A percentile compares a stretch with the other conserved stretches of the same genome.
Evolutionary conservation across 2,888 invertebrate species (phyloP).

Genomic region (Tiliacea citrago): DNA sequence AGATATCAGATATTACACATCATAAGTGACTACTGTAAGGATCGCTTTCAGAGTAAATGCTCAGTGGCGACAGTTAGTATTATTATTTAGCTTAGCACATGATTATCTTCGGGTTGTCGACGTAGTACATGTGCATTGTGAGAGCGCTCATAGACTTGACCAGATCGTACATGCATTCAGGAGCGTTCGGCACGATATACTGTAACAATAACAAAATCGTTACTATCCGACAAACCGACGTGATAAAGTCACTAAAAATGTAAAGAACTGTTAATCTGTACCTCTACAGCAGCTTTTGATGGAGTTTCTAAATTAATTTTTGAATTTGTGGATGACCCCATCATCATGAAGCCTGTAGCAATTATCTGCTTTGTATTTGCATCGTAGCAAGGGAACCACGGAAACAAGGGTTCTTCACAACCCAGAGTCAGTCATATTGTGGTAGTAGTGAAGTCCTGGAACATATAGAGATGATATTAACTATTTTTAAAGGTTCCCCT

Average conservation of each 20-base stretch:
- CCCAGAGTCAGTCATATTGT: background rate
- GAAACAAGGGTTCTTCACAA: background rate
- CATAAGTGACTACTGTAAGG: too few relatives aligned
- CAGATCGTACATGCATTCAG: too few relatives aligned
- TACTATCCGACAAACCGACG: background rate
- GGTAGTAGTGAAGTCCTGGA: background rate
- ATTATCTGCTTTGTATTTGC: fast-evolving
- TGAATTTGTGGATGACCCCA: fast-evolving
- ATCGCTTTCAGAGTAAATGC: too few relatives aligned
- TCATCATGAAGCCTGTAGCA: fast-evolving
- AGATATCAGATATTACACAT: too few relatives aligned
- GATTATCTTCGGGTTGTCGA: too few relatives aligned
- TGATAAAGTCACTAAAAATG: background rate
- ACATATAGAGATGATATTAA: background rate
- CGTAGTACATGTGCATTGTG: too few relatives aligned
- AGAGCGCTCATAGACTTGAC: too few relatives aligned
- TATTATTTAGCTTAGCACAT: too few relatives aligned
- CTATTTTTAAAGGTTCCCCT: too few relatives aligned
- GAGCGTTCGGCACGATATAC: too few relatives aligned
- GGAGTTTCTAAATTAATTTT: background rate
- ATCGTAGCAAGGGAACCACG: background rate
- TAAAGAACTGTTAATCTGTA: background rate
- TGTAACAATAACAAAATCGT: background rate
- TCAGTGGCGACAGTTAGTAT: too few relatives aligned
- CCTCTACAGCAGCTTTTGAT: fast-evolving